Evolutionary conservation across 2,113 vertebrate species (phyloP).

Genomic region (Taurulus bubalis): DNA sequence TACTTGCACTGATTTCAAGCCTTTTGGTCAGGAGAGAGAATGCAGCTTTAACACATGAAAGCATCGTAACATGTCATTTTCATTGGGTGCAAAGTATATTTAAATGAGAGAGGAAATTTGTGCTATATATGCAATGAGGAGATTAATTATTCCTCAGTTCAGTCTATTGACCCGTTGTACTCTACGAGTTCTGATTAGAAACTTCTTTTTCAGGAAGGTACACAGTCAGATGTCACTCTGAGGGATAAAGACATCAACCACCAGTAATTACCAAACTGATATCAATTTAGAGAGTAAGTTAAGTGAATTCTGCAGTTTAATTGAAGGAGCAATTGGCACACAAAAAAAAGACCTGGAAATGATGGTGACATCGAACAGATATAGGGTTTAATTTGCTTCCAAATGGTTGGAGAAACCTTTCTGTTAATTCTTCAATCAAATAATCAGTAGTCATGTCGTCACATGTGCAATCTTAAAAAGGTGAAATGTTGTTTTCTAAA

Average conservation of each 20-base stretch:
- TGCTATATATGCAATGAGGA: constrained; percentile 32
- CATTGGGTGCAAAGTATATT: background rate
- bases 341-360: background rate
- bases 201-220: background rate
- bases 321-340: background rate
- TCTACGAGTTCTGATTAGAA: constrained; percentile 18
- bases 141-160: constrained; percentile 52
- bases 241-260: constrained; percentile 16
- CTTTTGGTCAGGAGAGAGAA: too few relatives aligned
- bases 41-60: too few relatives aligned
- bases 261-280: constrained; percentile 15
- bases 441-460: background rate
- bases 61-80: too few relatives aligned
- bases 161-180: constrained; percentile 52
- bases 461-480: background rate
- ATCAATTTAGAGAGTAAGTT: background rate
- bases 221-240: constrained; percentile 13
- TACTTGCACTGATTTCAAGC: background rate
- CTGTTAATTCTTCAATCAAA: background rate
- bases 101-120: background rate
- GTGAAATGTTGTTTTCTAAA: background rate
- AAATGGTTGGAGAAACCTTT: background rate
- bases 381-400: background rate
- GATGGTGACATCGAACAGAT: background rate
- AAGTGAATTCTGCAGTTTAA: background rate